These are phyloP conservation scores for Manis pentadactyla DNA, from an alignment of 2,797 vertebrate genomes.

Conservation along the genomic window DNA sequence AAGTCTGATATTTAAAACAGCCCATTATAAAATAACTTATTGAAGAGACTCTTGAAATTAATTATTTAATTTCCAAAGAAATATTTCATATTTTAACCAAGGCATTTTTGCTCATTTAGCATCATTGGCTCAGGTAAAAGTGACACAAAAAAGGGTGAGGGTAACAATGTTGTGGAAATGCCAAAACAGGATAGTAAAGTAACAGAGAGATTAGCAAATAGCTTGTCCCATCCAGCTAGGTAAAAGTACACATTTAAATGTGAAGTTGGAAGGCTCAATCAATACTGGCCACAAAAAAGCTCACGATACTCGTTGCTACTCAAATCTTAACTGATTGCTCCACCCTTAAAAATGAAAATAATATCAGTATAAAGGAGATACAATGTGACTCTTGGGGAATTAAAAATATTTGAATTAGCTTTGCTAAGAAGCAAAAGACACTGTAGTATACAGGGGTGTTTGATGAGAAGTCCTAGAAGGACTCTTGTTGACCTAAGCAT, in stretches of 20 bases:
- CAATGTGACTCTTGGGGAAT: slow-evolving; percentile 23
- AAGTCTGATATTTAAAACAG: slow-evolving; percentile 47
- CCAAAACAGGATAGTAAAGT: neutral
- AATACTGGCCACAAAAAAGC: neutral
- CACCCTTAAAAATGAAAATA: slow-evolving; percentile 2
- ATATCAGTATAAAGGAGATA: neutral
- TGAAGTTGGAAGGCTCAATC: neutral
- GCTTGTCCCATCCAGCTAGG: neutral
- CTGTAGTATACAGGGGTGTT: neutral
- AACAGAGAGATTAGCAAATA: neutral
- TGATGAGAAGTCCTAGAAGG: slow-evolving; percentile 30
- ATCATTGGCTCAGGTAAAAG: neutral
- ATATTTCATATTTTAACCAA: neutral
- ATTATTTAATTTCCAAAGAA: slow-evolving; percentile 17
- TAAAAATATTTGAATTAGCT: slow-evolving; percentile 9
- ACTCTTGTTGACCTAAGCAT: slow-evolving; percentile 34
- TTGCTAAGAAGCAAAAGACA: neutral
- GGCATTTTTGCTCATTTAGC: neutral
- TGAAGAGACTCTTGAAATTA: neutral
- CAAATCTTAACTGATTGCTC: slow-evolving; percentile 27
- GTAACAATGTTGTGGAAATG: neutral
- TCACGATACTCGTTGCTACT: neutral
- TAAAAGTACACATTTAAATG: neutral
- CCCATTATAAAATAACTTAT: neutral
- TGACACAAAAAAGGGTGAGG: neutral